Percentiles rank a stretch among this genome's conserved stretches.
Conservation (phyloP, 2,113 vertebrate species). For the Clarias magur region DNA sequence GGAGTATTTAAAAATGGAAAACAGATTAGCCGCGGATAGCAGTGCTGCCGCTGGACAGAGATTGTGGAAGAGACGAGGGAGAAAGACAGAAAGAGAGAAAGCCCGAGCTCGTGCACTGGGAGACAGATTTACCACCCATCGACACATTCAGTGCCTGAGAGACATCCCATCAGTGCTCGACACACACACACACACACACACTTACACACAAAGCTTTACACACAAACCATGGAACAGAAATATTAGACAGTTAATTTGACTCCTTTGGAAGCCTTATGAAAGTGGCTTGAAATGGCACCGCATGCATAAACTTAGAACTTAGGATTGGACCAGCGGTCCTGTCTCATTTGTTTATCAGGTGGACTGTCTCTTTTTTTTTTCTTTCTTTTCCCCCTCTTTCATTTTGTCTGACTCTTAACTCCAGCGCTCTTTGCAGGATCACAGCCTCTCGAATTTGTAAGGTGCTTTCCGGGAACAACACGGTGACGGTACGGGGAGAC, state of each 20-base stretch:
- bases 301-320: not conserved
- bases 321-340: not conserved
- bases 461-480: not conserved
- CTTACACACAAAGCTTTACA: not conserved
- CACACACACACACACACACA: conserved; percentile 21
- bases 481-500: not conserved
- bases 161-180: conserved; percentile 50
- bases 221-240: not conserved
- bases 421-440: not conserved
- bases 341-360: conserved; percentile 8
- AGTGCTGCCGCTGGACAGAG: conserved; percentile 56
- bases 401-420: not conserved
- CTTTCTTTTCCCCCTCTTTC: too few species aligned
- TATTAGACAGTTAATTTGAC: conserved; percentile 21
- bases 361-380: not conserved
- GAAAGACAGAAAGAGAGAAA: conserved; percentile 36
- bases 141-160: conserved; percentile 58
- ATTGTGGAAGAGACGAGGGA: conserved; percentile 13
- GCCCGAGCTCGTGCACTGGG: conserved; percentile 53
- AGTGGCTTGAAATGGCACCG: not conserved
- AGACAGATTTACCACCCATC: conserved; percentile 71
- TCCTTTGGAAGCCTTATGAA: not conserved
- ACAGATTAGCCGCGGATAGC: conserved; percentile 77
- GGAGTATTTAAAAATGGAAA: conserved; percentile 72
- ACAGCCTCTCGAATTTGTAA: not conserved